phyloP scores from a whole-genome alignment of 2,888 invertebrate species.

The Ophion ellenae region DNA sequence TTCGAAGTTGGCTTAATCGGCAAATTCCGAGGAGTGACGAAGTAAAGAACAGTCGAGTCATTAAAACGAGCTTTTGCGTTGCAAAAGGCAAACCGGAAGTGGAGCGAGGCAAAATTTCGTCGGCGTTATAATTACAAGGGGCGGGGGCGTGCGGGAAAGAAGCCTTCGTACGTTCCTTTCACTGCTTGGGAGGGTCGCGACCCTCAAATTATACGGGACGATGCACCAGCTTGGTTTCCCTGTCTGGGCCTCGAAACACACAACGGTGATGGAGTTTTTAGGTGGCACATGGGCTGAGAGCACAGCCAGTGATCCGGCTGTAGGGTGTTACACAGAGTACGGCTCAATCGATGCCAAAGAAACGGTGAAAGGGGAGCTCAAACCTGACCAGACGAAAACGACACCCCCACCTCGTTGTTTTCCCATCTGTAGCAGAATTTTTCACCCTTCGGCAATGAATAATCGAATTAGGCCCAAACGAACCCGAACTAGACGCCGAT shows the following conservation, averaged over 20 bases:
- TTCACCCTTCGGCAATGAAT: slow-evolving; percentile 36
- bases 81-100: slow-evolving; percentile 39
- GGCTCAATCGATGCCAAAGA: slow-evolving; percentile 55
- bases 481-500: not conserved
- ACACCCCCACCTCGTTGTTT: slow-evolving; percentile 25
- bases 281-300: not conserved
- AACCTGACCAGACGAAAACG: slow-evolving; percentile 51
- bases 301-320: slow-evolving; percentile 39
- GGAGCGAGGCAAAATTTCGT: slow-evolving; percentile 32
- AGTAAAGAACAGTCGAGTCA: not conserved
- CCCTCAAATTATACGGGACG: slow-evolving; percentile 71
- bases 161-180: slow-evolving; percentile 18
- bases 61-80: not conserved
- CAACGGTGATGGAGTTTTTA: slow-evolving; percentile 39
- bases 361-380: slow-evolving; percentile 50
- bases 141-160: not conserved
- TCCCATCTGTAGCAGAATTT: slow-evolving; percentile 17
- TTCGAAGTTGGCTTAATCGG: not conserved
- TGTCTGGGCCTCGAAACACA: slow-evolving; percentile 60
- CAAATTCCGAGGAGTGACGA: not conserved
- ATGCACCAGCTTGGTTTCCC: slow-evolving; percentile 64
- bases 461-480: slow-evolving; percentile 42
- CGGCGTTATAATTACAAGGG: slow-evolving; percentile 52
- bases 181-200: slow-evolving; percentile 52
- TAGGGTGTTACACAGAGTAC: slow-evolving; percentile 7